phyloP scores from a whole-genome alignment of 2,797 vertebrate species.

The Pseudomugil gertrudae region DNA sequence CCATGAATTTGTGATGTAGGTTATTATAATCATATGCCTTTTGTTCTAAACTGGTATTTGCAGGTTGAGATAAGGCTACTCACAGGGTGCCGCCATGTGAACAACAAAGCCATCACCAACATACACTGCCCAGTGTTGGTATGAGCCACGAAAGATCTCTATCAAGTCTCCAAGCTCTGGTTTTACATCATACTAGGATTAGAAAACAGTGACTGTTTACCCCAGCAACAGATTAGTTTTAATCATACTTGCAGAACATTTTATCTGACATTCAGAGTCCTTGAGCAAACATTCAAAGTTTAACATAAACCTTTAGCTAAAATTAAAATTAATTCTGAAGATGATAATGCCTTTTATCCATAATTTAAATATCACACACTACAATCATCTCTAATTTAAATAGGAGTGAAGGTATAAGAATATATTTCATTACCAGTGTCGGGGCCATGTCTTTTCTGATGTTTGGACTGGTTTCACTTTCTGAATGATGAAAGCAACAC shows the following conservation, averaged over 20 bases:
- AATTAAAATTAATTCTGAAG: no score
- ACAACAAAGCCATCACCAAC: slow-evolving; percentile 81
- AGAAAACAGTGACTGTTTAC: slow-evolving; percentile 3
- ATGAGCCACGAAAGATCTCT: slow-evolving; percentile 78
- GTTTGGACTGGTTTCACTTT: slow-evolving; percentile 1
- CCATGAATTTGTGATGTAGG: background rate
- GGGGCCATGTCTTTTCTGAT: slow-evolving; percentile 62
- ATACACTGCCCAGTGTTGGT: slow-evolving; percentile 86
- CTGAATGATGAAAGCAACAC: background rate
- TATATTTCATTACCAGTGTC: slow-evolving; percentile 56
- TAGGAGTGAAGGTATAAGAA: no score
- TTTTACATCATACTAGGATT: slow-evolving; percentile 70
- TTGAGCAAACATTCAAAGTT: no score
- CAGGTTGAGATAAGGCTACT: slow-evolving; percentile 39
- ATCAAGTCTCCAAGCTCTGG: slow-evolving; percentile 82
- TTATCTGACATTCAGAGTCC: background rate
- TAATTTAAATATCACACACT: no score
- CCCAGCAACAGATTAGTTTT: slow-evolving; percentile 15
- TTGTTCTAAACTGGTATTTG: background rate
- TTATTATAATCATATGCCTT: background rate
- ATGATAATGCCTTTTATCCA: no score
- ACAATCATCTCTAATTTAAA: no score
- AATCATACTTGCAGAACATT: background rate
- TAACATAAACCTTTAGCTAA: no score
- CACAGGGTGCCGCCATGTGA: slow-evolving; percentile 83